Base-by-base conservation (phyloP, 1,140 invertebrate genomes). In the Drosophila insularis region DNA sequence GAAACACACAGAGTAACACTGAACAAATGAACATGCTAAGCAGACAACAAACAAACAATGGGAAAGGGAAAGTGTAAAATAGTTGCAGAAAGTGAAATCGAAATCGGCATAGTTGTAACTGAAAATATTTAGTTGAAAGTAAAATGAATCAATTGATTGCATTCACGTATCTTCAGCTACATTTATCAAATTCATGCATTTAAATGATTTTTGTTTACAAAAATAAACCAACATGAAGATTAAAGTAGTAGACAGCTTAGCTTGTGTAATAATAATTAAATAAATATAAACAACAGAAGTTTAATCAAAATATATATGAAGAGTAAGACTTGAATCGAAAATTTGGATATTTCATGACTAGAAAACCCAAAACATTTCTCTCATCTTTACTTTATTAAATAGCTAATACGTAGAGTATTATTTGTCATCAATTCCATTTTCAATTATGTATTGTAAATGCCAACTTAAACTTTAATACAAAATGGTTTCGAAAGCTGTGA, bases 11-110 rank as follows among this genome's bases (percentile, higher is more conserved):
- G n/a, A 2, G 23, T 43, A 43, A 23, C 21, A 73, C 75, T 84
- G 80, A 27, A 27, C 70, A 86, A 85, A 86, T 85, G 81, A 86
- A 81, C 82, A 81, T 81, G 74, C 81, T 32, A 35, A 19, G 31
- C n/a, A 19, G 78, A 74, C 81, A 73, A 70, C 62, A 54, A 53
- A 62, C 37, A 68, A 63, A 65, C 35, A 37, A 37, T 37, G 35
- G 11, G 35, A 13, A 69, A 68, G 31, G 27, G 71, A 8, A 17
- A 40, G 40, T 35, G 63, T 11, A 50, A 58, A 8, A 11, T 14
- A 69, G 54, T 31, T 7, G 50, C 21, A 21, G 43, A 21, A n/a
- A 21, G 17, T 1, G 4, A 11, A 50, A 50, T 8, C 21, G 43
- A 2, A 50, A 21, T 50, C 13, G 19, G 43, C 43, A 50, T 50